Evolutionary conservation across 2,797 vertebrate species (phyloP), one percentile per base, ranked within the genome.

Genomic region (Geotrypetes seraphini): DNA sequence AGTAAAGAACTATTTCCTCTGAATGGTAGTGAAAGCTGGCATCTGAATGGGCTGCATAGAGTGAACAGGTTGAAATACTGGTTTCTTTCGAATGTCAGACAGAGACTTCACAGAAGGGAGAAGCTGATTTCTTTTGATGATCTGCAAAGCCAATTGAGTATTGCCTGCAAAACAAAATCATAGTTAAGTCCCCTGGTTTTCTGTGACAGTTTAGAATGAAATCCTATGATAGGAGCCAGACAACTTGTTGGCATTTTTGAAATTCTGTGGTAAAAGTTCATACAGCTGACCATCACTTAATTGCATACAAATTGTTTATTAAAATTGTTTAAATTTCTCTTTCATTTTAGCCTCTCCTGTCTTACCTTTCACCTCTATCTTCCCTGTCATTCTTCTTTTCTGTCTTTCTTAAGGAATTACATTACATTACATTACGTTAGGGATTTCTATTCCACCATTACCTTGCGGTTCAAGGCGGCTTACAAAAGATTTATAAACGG

Each of bases 81-180:
- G 63, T 54, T 96, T 98, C 78, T 92, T 95, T 45, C 88, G 69
- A 32, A 86, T 68, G 36, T 97, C 95, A 0, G 90, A 87, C 24
- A 89, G 78, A 2, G 83, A 82, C 53, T 89, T 87, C 30, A 78
- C 57, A 1, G 83, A 63, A 5, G 96, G 93, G 30, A 96, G 81
- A 29, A 99, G 88, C 71, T 99, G 96, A 63, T 98, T 98, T 50
- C 96, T 78, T 73, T 97, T 97, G 81, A 99, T 97, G 77, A 99
- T 99, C 82, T 99, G 95, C 54, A 98, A 62, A n/a, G 95, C 96
- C 69, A 96, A 79, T 67, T 94, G 92, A 0, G 93, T 96, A 65
- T 99, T 99, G 51, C 95, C 95, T 92, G 54, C 10, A 57, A 61
- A 36, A 55, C 31, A 49, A 44, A 4, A 17, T 40, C 6, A n/a